Percentiles rank a stretch among this genome's conserved stretches.
phyloP scores from a whole-genome alignment of 2,797 vertebrate species.

The Orientallactaga sibirica region DNA sequence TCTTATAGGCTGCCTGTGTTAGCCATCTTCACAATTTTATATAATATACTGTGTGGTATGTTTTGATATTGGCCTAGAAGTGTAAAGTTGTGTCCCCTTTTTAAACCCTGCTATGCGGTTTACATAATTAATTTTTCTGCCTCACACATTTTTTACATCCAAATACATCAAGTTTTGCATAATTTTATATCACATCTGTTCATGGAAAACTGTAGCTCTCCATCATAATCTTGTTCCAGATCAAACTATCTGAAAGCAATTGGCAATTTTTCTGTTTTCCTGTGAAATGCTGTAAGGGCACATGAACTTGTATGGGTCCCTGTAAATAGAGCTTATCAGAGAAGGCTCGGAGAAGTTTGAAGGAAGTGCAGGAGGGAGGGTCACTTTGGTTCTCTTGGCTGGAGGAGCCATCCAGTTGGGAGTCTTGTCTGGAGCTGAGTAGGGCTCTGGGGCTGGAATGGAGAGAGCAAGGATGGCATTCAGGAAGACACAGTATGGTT shows the following conservation, averaged over 20 bases:
- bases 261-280: not conserved
- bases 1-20: not conserved
- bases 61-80: not conserved
- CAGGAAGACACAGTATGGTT: not conserved
- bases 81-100: not conserved
- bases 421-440: not conserved
- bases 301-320: not conserved
- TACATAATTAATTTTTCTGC: constrained; percentile 53
- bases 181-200: constrained; percentile 65
- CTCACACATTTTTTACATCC: constrained; percentile 66
- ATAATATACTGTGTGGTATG: not conserved
- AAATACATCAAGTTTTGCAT: constrained; percentile 49
- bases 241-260: not conserved
- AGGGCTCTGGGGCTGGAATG: not conserved
- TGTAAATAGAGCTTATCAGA: not conserved
- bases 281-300: not conserved
- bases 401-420: not conserved
- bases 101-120: not conserved
- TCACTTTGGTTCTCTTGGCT: not conserved
- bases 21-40: not conserved
- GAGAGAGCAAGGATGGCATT: not conserved
- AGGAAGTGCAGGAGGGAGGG: not conserved
- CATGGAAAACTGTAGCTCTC: not conserved
- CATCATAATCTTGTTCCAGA: constrained; percentile 42
- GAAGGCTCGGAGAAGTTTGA: not conserved